Evolutionary conservation across 2,888 invertebrate genomes (phyloP), one percentile per base, ranked within the genome.

Genomic region (Microplitis deprimator): DNA sequence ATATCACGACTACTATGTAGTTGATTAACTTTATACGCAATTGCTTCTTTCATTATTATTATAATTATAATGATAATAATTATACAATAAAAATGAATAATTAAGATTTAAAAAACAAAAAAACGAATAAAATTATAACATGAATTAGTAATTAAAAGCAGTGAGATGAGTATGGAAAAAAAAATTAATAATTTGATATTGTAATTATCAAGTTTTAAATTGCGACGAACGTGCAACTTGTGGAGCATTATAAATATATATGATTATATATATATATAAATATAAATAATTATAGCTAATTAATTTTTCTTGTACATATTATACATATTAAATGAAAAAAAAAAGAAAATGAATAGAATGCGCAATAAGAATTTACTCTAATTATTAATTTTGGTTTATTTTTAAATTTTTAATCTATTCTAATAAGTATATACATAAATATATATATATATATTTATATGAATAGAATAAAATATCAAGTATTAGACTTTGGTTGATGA

Each of bases 1-100:
- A 79, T 79, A 79, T 81, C 79, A 71, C 84, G 85, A 82, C 86
- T 86, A 86, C 86, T 83, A 81, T 85, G 85, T 86, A 86, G 85
- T 85, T 85, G 81, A 84, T 68, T 65, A 59, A 65, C 62, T 67
- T 65, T 74, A 50, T 50, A 64, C 61, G 38, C 64, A 41, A 10
- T 40, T 38, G 59, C 60, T 60, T 17, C 20, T 40, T 60, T 40
- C 41, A 68, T 29, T 8, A 59, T 68, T 13, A 68, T 38, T 8
- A 17, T 68, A 29, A 68, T 29, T 29, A 59, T 68, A 38, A 68
- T 38, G 17, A 17, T 68, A 29, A 68, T 41, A 68, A 68, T 29
- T 68, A 29, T 29, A 29, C 29, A 67, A 5, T 40, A 41, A 29
- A 38, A 61, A 77, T 71, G 64, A 71, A 76, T 62, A 67, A 73